These are phyloP conservation scores for Arrhopalites spinosus DNA, from an alignment of 2,888 invertebrate species.

Conservation along the genomic window DNA sequence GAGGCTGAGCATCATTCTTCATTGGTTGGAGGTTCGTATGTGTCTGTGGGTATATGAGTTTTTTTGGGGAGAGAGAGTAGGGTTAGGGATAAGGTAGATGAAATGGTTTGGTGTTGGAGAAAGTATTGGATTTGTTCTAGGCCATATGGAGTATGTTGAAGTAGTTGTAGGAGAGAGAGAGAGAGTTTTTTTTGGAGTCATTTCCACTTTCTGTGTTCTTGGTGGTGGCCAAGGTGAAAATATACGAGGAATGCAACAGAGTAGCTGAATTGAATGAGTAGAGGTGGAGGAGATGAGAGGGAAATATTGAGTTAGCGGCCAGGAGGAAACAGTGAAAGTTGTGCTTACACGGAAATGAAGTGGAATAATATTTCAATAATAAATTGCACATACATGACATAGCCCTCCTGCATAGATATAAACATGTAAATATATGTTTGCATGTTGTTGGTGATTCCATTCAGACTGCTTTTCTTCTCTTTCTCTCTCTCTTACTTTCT, in stretches of 20 bases:
- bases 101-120: background rate
- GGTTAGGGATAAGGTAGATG: background rate
- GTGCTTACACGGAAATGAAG: slow-evolving; percentile 39
- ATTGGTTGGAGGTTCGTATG: slow-evolving; percentile 15
- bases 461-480: background rate
- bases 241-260: slow-evolving; percentile 4
- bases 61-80: background rate
- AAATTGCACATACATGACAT: slow-evolving; percentile 44
- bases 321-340: slow-evolving; percentile 21
- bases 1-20: slow-evolving; percentile 23
- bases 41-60: background rate
- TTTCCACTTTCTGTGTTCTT: background rate
- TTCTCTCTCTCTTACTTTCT: slow-evolving; percentile 5
- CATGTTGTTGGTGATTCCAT: slow-evolving; percentile 27
- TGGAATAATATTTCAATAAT: slow-evolving; percentile 47
- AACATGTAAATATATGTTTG: slow-evolving; percentile 23
- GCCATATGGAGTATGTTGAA: background rate
- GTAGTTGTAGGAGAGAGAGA: background rate
- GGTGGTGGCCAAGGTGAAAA: slow-evolving; percentile 23
- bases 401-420: background rate
- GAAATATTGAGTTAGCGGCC: slow-evolving; percentile 14
- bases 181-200: slow-evolving; percentile 13
- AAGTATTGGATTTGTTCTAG: slow-evolving; percentile 19
- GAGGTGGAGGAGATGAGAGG: slow-evolving; percentile 2
- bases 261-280: slow-evolving; percentile 11